Evolutionary conservation across 2,113 vertebrate species (phyloP), one percentile per base, ranked within the genome.

Genomic region (Sceloporus undulatus): DNA sequence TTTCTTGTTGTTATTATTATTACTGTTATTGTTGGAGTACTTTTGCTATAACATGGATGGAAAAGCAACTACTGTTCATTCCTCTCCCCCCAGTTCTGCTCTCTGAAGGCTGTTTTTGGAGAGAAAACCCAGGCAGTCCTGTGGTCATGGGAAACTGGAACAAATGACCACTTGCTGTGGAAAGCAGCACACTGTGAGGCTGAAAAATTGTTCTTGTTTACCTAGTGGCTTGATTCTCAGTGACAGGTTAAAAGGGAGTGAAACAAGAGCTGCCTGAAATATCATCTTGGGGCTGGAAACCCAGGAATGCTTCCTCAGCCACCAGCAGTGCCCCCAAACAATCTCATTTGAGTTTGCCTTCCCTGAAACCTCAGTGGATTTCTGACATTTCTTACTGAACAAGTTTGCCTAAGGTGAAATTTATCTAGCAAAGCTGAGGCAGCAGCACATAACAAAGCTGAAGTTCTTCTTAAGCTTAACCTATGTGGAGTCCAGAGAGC

Each of bases 211-310:
- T 93, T 85, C 14, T 4, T 95, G 91, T 96, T 96, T 91, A 93
- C 82, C 70, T 1, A 91, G 90, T 84, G 87, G 87, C 84, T 92
- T 96, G 89, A 94, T 91, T 96, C 88, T 92, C 87, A 79, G 88
- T 89, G 95, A 93, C 92, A 96, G 94, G 92, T 95, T 93, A 93
- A 75, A 79, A 92, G 90, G 78, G 83, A 0, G 80, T 86, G 92
- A 95, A 95, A 95, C 80, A 91, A 92, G 92, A 93, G 29, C 91
- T 91, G 92, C 87, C 91, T 91, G 92, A 95, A 96, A 93, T 92
- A 94, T 87, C 89, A 21, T 85, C 88, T 40, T 87, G 90, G 85
- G 90, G 66, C 85, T 87, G 18, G 92, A 93, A 96, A 96, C 10
- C 19, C 90, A 92, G 94, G 94, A 96, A 96, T 94, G 88, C 21